Conservation (phyloP, 2,113 vertebrate genomes). For the Pithys albifrons region DNA sequence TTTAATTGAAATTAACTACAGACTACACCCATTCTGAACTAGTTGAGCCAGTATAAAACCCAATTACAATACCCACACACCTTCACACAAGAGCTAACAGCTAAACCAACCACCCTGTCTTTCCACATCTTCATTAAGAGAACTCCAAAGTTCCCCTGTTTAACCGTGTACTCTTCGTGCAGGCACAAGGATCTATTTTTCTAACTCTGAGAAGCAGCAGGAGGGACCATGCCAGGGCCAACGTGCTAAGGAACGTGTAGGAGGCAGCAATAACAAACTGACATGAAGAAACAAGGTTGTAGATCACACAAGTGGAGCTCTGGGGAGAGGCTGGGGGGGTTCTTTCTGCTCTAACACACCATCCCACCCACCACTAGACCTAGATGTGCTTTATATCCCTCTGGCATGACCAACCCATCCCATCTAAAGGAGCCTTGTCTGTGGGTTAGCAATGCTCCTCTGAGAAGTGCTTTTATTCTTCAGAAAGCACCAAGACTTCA, state of each 20-base stretch:
- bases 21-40: neutral
- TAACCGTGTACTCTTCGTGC: neutral
- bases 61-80: neutral
- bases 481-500: neutral
- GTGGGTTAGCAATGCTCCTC: neutral
- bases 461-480: neutral
- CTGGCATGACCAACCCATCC: neutral
- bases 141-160: neutral
- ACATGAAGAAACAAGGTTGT: neutral
- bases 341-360: neutral
- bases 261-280: conserved; percentile 46
- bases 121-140: neutral
- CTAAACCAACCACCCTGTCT: neutral
- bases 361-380: neutral
- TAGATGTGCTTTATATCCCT: neutral
- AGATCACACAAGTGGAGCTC: neutral
- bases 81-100: neutral
- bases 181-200: neutral
- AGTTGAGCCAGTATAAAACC: neutral
- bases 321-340: neutral
- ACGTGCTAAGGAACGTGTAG: neutral
- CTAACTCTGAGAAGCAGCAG: neutral
- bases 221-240: neutral
- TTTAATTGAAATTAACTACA: neutral
- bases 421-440: neutral